phyloP scores from a whole-genome alignment of 2,888 invertebrate genomes.

The Lithophane ornitopus region DNA sequence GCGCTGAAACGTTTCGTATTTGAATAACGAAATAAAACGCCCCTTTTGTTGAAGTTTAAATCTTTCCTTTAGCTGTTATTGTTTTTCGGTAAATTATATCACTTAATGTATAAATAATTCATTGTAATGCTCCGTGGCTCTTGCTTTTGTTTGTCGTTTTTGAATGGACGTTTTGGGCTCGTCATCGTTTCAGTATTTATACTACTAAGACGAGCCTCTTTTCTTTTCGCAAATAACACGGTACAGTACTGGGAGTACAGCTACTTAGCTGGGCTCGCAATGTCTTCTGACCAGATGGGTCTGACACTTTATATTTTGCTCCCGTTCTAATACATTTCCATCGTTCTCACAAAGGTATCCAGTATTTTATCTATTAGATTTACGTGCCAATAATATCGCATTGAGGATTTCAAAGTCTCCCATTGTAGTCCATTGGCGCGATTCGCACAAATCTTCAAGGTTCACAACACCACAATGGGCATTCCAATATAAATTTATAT shows the following conservation, averaged over 20 bases:
- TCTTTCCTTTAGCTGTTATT: constrained; percentile 34
- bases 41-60: constrained; percentile 56
- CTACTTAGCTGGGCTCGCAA: neutral
- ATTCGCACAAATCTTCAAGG: constrained; percentile 67
- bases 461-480: constrained; percentile 71
- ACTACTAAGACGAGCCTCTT: neutral
- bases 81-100: constrained; percentile 44
- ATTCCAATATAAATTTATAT: constrained; percentile 73
- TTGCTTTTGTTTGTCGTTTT: constrained; percentile 26
- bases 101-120: constrained; percentile 32
- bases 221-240: neutral
- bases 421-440: constrained; percentile 58
- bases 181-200: neutral
- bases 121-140: constrained; percentile 11
- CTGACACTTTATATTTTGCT: constrained; percentile 22
- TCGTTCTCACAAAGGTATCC: constrained; percentile 26
- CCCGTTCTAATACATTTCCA: constrained; percentile 34
- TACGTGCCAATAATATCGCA: constrained; percentile 62
- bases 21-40: constrained; percentile 59
- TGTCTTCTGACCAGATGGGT: neutral
- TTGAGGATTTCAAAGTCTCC: constrained; percentile 52
- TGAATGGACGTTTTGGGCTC: constrained; percentile 6
- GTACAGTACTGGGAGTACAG: neutral
- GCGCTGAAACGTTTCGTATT: constrained; percentile 47
- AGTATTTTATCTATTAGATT: constrained; percentile 60